Conservation (phyloP, 2,888 invertebrate species). For the Xanthorhoe spadicearia region DNA sequence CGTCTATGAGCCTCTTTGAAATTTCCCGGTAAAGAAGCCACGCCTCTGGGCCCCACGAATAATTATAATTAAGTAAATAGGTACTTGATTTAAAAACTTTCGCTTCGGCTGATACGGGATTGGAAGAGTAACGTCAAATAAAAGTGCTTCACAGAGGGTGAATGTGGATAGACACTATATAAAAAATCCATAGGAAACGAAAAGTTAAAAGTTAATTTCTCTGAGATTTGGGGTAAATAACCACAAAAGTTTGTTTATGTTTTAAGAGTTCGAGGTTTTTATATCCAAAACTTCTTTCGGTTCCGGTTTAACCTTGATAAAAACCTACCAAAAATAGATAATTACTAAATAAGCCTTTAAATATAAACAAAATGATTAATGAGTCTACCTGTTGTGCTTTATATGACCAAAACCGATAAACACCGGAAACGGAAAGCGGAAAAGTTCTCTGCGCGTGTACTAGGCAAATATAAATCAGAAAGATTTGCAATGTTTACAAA, state of each 20-base stretch:
- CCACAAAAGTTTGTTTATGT: background rate
- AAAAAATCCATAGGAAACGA: too few species aligned
- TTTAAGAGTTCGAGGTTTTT: background rate
- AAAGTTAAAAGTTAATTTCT: too few species aligned
- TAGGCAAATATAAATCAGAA: slow-evolving; percentile 49
- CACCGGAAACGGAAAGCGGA: slow-evolving; percentile 36
- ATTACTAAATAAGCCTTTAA: slow-evolving; percentile 17
- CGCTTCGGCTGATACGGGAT: too few species aligned
- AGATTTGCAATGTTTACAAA: slow-evolving; percentile 37
- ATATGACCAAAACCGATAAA: slow-evolving; percentile 1
- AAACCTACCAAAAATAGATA: slow-evolving; percentile 11
- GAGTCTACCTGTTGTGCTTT: slow-evolving; percentile 4
- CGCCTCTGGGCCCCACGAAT: too few species aligned
- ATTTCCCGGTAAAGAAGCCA: too few species aligned
- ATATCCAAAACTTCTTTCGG: background rate
- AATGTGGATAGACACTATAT: too few species aligned
- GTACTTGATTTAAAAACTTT: too few species aligned
- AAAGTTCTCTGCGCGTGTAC: slow-evolving; percentile 35
- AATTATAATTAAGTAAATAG: too few species aligned
- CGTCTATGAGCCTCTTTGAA: too few species aligned
- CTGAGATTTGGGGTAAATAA: too few species aligned
- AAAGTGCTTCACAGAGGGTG: too few species aligned
- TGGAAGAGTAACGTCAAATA: too few species aligned
- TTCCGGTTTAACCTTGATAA: slow-evolving; percentile 13
- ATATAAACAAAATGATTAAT: slow-evolving; percentile 17